Base-by-base conservation (phyloP, 2,797 vertebrate species). In the Amazona finschi region DNA sequence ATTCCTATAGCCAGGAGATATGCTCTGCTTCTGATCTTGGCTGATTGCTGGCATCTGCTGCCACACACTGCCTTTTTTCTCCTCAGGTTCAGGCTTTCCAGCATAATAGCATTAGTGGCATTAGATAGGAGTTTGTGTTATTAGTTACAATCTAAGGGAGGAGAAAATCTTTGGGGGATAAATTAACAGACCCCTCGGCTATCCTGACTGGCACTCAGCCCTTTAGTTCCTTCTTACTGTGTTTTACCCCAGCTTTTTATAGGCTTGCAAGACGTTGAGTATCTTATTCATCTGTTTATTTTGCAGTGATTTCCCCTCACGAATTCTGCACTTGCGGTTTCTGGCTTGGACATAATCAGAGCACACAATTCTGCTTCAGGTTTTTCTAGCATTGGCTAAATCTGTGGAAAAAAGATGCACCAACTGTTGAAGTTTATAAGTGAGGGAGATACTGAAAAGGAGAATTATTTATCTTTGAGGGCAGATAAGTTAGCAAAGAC, bases 41-140 rank as follows among this genome's bases (percentile, higher is more conserved):
- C 62, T 96, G 89, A 84, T 91, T 94, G 89, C 78, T 89, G 79
- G 91, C 78, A 83, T 91, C 85, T 80, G 71, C 77, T 96, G 82
- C 87, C 84, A 76, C 81, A 87, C 31, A 43, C 12, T 85, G 66
- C 44, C 55, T 94, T 95, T 95, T 55, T 11, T 44, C 55, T 83
- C 52, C 67, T 61, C 46, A 44, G 67, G 58, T 87, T 95, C 94
- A 53, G 36, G 72, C 46, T 97, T 98, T 96, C 94, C 85, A 82
- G 87, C 79, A 87, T 92, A 96, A 96, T 96, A 97, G 87, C 94
- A 95, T 96, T 96, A 95, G 65, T 58, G 73, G 88, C 84, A 90
- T 94, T 95, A 94, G 81, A 89, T 70, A 90, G 95, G 85, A 58
- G 84, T 92, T 81, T 94, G 50, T 96, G 64, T 93, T 94, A 92